Evolutionary conservation across 1,140 invertebrate genomes (phyloP).

Genomic region (Mamestra configurata): DNA sequence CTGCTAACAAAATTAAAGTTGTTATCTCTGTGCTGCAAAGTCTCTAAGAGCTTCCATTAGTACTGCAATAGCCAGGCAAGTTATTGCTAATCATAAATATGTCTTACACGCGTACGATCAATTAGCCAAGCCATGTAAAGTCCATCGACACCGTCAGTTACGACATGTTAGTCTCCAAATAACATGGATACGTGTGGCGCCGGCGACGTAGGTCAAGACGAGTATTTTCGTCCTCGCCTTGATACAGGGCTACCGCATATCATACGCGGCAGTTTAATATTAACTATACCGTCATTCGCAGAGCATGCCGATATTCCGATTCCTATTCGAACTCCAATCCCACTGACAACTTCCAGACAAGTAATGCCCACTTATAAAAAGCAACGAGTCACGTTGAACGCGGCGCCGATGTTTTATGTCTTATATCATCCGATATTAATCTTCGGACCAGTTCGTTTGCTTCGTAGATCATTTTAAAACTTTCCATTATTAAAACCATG

Average conservation of each 20-base stretch:
- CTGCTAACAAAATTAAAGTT: background rate
- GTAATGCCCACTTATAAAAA: constrained; percentile 46
- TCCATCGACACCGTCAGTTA: constrained; percentile 55
- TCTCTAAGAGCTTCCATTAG: background rate
- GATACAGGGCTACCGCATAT: constrained; percentile 83
- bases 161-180: constrained; percentile 65
- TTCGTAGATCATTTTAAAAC: constrained; percentile 5
- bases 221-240: constrained; percentile 84
- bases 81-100: background rate
- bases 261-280: constrained; percentile 80
- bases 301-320: constrained; percentile 49
- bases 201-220: constrained; percentile 80
- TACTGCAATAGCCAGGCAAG: background rate
- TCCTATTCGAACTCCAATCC: constrained; percentile 39
- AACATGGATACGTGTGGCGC: constrained; percentile 66
- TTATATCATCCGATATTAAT: constrained; percentile 42
- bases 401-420: constrained; percentile 24
- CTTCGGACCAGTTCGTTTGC: constrained; percentile 19
- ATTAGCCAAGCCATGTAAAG: constrained; percentile 47
- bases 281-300: constrained; percentile 79
- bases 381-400: constrained; percentile 8
- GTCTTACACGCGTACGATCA: background rate
- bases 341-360: constrained; percentile 47
- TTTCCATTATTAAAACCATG: constrained; percentile 14
- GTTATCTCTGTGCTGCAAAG: too few species aligned